Base-by-base conservation (phyloP, 2,113 vertebrate species). In the Hemiprocne comata region DNA sequence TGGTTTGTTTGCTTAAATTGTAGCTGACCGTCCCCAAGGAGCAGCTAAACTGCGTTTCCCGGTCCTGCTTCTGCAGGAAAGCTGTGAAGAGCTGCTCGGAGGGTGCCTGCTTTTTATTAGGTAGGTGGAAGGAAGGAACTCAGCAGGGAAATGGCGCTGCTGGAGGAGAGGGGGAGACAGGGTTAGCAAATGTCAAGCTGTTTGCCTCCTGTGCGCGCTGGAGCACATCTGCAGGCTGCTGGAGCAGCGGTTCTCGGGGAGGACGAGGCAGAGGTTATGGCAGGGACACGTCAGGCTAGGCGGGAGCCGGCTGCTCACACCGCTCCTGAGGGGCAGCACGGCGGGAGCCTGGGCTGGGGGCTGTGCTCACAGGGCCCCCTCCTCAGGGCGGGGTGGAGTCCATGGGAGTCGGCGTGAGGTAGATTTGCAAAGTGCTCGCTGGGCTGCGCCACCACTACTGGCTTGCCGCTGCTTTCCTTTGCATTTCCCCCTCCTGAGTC, bases 1-100 rank as follows among this genome's bases (percentile, higher is more conserved):
- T 23, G 67, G 77, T 84, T 91, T 84, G 83, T 96, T 96, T 95
- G 74, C 80, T 91, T 95, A 71, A 57, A 9, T 94, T 94, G 55
- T 51, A 96, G 77, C 62, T 85, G 81, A 17, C 76, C 33, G 1
- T 91, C 81, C 72, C 95, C 2, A 31, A 92, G 88, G 93, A 94
- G 81, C 79, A 57, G 38, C 87, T 78, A 72, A 83, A 73, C 78
- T 26, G 1, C 3, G 3, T 71, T 92, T 89, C 48, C 48, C 58
- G 73, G 60, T 88, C 86, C 77, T 26, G 40, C 53, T 57, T 81
- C 87, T 78, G 67, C 9, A 1, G 71, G 83, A 81, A 57, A 31
- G 46, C 84, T 70, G 55, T 55, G 83, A 57, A 86, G 78, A 85
- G 89, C 72, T 91, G 76, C 87, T 90, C 5, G 3, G 75, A 72